phyloP scores from a whole-genome alignment of 2,797 vertebrate genomes.

The Mareca penelope region DNA sequence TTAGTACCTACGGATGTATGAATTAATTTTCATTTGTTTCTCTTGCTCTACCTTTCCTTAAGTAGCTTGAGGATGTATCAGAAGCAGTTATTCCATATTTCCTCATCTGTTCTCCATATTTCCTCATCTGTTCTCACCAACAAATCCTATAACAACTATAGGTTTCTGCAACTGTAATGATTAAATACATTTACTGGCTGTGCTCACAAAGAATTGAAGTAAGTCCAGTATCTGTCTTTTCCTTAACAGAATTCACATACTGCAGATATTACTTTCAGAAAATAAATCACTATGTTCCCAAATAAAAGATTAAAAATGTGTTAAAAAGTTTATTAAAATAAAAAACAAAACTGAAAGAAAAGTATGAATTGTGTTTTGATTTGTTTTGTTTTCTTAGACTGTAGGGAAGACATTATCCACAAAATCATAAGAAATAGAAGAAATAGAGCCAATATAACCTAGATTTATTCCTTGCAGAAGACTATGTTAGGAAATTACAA shows the following conservation, averaged over 20 bases:
- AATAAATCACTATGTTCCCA: not conserved
- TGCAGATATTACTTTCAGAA: not conserved
- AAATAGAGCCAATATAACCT: slow-evolving; percentile 38
- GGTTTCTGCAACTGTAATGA: not conserved
- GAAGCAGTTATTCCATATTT: not conserved
- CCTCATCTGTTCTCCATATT: not conserved
- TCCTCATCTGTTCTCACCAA: not conserved
- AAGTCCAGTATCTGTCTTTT: not conserved
- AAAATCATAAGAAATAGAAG: slow-evolving; percentile 39
- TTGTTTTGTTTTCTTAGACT: slow-evolving; percentile 48
- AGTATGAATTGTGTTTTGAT: not conserved
- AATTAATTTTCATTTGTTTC: slow-evolving; percentile 45
- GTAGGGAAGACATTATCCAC: slow-evolving; percentile 32
- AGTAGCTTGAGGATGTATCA: not conserved
- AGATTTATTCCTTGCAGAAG: slow-evolving; percentile 54
- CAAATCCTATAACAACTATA: not conserved
- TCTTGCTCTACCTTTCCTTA: slow-evolving; percentile 3
- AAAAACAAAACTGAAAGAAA: not conserved
- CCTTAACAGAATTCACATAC: not conserved
- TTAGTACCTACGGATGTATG: not conserved
- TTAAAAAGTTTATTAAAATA: not conserved
- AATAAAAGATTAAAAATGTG: not conserved
- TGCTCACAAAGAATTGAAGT: not conserved
- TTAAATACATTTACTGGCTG: not conserved
- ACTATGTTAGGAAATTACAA: slow-evolving; percentile 49